Evolutionary conservation across 2,797 vertebrate species (phyloP).

Genomic region (Halcyon chelicuti): DNA sequence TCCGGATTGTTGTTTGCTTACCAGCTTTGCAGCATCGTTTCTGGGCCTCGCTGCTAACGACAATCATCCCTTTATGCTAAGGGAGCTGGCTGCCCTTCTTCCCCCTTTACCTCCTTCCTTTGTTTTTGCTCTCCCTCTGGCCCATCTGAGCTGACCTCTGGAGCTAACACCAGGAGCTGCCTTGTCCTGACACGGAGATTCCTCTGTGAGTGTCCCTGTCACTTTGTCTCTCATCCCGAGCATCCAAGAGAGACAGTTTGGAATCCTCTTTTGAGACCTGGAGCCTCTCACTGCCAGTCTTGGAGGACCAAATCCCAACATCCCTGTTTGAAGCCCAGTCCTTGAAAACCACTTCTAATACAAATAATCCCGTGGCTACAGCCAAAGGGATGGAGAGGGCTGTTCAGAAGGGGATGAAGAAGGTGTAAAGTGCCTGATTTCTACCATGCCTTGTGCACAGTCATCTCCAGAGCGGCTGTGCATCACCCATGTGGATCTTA

Average conservation of each 20-base stretch:
- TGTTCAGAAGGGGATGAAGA: neutral
- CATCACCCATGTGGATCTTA: accelerated
- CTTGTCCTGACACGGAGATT: neutral
- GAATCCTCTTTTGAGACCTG: neutral
- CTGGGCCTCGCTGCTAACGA: neutral
- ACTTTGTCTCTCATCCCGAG: neutral
- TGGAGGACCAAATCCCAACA: neutral
- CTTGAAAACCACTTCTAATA: neutral
- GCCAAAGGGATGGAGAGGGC: neutral
- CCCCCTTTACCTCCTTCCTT: neutral
- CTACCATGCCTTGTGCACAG: neutral
- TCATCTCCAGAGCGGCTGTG: neutral
- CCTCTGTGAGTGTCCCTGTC: neutral
- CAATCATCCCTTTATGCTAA: neutral
- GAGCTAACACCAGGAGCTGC: neutral
- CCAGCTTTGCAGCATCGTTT: neutral
- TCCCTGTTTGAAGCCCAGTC: neutral
- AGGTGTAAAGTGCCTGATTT: neutral
- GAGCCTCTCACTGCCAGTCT: neutral
- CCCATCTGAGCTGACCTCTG: neutral
- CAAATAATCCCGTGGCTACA: neutral
- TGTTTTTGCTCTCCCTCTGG: neutral
- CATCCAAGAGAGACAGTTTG: accelerated
- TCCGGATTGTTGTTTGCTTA: neutral
- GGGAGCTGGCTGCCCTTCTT: neutral